Base-by-base conservation (phyloP, 2,888 invertebrate species). In the Drosophila merina region DNA sequence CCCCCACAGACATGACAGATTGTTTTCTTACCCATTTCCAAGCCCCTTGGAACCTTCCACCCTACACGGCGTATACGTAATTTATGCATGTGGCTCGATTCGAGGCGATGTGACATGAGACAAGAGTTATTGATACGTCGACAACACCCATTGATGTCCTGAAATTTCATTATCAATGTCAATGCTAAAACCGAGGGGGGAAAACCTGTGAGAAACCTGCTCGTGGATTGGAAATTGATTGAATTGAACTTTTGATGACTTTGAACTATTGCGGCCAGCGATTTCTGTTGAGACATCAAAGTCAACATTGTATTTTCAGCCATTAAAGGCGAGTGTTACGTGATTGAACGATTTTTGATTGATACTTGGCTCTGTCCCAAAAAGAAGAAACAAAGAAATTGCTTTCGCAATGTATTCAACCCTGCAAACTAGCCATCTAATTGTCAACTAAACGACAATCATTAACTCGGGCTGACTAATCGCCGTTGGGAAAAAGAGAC, bases 141-240 rank as follows among this genome's bases (percentile, higher is more conserved):
- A 51, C 64, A 47, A 60, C 56, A 57, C 52, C 47, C 31, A 45
- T 52, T 66, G 56, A 60, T 67, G 52, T 71, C 62, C 67, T 69
- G 71, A 60, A 80, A 80, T 88, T 86, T 86, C 86, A 85, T 83
- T 88, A 84, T 76, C 84, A 85, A 74, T 88, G 84, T 73, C 85
- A 88, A 86, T 79, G 84, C 57, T 72, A 67, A 57, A 52, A 55
- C 60, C 1, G 12, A 47, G 12, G 33, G 10, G 10, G 51, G 25
- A 2, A 7, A 30, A 26, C 28, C 20, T 1, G 20, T 4, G 1
- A 26, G 40, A 49, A 49, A 54, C 55, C 52, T 54, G 38, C 31
- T 28, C 60, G 33, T 14, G 69, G 75, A 79, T 77, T 72, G 77
- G 55, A 77, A 87, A 82, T 85, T 84, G 87, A 84, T 84, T 84